Evolutionary conservation across 2,113 vertebrate genomes (phyloP).

Genomic region (Neopipo cinnamomea): DNA sequence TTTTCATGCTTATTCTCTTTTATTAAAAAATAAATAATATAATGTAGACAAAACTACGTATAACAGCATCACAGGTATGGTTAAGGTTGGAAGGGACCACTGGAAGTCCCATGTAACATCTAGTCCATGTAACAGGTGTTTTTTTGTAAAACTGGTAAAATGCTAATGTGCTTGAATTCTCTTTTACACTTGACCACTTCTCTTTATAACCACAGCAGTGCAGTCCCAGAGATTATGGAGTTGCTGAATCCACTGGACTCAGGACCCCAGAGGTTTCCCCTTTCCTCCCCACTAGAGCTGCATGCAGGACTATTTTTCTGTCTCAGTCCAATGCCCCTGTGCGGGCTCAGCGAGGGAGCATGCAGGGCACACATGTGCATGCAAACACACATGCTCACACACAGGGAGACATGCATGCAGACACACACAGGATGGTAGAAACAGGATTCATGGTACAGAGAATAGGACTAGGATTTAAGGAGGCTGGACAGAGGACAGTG

Average conservation of each 20-base stretch:
- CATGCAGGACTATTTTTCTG: background rate
- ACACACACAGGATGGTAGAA: background rate
- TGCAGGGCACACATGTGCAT: fast-evolving
- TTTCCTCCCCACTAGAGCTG: background rate
- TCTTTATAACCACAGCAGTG: background rate
- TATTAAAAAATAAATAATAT: background rate
- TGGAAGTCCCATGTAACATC: background rate
- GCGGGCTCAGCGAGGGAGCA: too few species aligned
- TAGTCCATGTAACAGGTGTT: too few species aligned
- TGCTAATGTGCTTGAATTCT: background rate
- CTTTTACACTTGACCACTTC: background rate
- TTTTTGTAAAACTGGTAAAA: background rate
- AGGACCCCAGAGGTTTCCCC: fast-evolving
- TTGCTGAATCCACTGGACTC: background rate
- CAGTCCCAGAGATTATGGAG: background rate
- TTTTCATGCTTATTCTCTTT: background rate
- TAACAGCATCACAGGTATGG: background rate
- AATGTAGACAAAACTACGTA: background rate
- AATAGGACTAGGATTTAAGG: background rate
- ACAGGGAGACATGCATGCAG: background rate
- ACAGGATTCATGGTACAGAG: background rate
- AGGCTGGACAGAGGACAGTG: background rate
- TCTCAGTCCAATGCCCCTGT: background rate
- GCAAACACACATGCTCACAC: too few species aligned
- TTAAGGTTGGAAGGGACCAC: background rate